phyloP scores from a whole-genome alignment of 2,888 invertebrate species.

The Acleris sparsana region DNA sequence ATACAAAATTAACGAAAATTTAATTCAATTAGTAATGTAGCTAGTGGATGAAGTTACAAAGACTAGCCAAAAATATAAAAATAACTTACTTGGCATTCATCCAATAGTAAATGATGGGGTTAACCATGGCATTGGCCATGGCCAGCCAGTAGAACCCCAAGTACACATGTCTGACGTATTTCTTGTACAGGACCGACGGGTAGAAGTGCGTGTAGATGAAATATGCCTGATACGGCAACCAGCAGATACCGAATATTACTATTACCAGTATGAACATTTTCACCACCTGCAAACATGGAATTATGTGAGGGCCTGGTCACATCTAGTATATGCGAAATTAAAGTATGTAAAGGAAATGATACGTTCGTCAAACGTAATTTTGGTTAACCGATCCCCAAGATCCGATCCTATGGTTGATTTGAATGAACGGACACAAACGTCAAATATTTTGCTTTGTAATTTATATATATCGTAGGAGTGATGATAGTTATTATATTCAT shows the following conservation, averaged over 20 bases:
- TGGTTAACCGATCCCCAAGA: no score
- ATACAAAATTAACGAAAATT: no score
- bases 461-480: no score
- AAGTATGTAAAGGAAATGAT: no score
- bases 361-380: no score
- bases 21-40: no score
- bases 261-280: slow-evolving; percentile 95
- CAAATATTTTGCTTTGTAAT: no score
- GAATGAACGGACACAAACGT: no score
- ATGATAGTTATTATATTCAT: no score
- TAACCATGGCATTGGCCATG: slow-evolving; percentile 97
- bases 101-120: slow-evolving; percentile 96
- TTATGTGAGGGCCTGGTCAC: neutral
- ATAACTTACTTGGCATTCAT: slow-evolving; percentile 92
- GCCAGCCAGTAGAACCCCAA: slow-evolving; percentile 95
- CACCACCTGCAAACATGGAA: slow-evolving; percentile 86
- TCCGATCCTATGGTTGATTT: no score
- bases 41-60: no score
- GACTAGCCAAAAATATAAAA: neutral
- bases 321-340: no score
- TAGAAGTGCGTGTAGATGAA: slow-evolving; percentile 92
- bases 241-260: slow-evolving; percentile 92
- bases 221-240: slow-evolving; percentile 94
- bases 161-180: slow-evolving; percentile 92
- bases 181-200: slow-evolving; percentile 85